Base-by-base conservation (phyloP, 1,140 invertebrate genomes). In the Drosophila arawakana region DNA sequence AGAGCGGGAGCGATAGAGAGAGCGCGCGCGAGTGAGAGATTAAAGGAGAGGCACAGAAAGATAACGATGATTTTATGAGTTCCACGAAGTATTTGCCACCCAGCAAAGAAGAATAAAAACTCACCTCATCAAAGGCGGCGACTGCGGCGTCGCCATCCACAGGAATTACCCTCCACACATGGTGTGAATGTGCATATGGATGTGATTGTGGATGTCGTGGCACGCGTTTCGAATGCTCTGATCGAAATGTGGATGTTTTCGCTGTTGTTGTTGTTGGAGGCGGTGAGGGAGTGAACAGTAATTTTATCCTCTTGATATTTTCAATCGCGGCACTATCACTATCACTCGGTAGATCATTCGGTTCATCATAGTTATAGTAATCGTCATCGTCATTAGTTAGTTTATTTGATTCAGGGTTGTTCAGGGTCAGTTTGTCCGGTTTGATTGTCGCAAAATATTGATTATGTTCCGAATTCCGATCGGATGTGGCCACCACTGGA, bases 91-190 rank as follows among this genome's bases (percentile, higher is more conserved):
- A 54, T 65, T 74, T 65, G 47, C 59, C 37, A 37, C 67, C 71
- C 52, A 59, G 43, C 46, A 15, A 34, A 62, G 67, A 18, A 65
- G 37, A 78, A 59, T 47, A 50, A 59, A 30, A 62, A 85, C 82
- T 86, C 61, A 85, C 82, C 78, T 67, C 63, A 68, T 63, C 50
- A 77, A 62, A 63, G 81, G 25, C 74, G 47, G 66, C 58, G 37
- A 25, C 41, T 77, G 25, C 74, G 47, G 66, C 58, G 37, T 35
- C 41, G 58, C 44, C 63, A 57, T 71, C 25, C 52, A 81, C 34
- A 18, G 54, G 70, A 81, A 85, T 85, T 47, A 61, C 37, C 63
- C 55, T 34, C 66, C 25, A 50, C 59, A 52, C 47, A 66, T 59
- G 54, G 9, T 65, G 69, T 35, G 66, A 76, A 47, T 77, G 50